Conservation (phyloP, 2,888 invertebrate genomes). For the Leptinotarsa juncta region DNA sequence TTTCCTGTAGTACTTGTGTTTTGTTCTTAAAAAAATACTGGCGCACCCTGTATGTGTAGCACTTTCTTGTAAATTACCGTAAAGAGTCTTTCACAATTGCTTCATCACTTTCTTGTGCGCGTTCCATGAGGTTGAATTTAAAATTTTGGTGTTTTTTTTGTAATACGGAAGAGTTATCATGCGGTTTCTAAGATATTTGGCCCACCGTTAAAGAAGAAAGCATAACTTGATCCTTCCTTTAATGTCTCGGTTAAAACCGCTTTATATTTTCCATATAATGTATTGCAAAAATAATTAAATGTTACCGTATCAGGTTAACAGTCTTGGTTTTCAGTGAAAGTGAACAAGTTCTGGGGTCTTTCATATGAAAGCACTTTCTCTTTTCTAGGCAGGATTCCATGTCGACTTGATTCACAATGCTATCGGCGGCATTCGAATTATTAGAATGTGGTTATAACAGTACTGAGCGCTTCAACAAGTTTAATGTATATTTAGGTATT, state of each 20-base stretch:
- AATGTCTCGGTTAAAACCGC: neutral
- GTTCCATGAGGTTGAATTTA: neutral
- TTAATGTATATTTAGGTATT: neutral
- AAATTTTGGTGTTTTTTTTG: slow-evolving; percentile 5
- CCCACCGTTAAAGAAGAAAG: slow-evolving; percentile 10
- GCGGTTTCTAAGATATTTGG: slow-evolving; percentile 8
- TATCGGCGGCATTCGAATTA: neutral
- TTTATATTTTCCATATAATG: neutral
- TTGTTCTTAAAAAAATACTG: neutral
- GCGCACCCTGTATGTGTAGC: neutral
- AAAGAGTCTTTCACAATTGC: neutral
- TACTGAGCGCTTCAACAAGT: no score
- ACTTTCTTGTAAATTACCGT: neutral
- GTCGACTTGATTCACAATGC: slow-evolving; percentile 23
- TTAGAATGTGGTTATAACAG: neutral
- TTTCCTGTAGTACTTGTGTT: no score
- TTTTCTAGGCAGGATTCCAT: slow-evolving; percentile 39
- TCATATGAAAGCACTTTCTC: slow-evolving; percentile 49
- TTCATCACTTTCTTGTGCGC: neutral
- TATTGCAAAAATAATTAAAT: slow-evolving; percentile 6
- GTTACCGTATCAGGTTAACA: slow-evolving; percentile 21
- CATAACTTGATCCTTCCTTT: neutral
- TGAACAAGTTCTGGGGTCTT: slow-evolving; percentile 47
- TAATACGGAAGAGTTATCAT: slow-evolving; percentile 5
- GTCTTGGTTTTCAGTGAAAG: slow-evolving; percentile 48